Base-by-base conservation (phyloP, 2,888 invertebrate genomes). In the Ditylenchus weischeri region DNA sequence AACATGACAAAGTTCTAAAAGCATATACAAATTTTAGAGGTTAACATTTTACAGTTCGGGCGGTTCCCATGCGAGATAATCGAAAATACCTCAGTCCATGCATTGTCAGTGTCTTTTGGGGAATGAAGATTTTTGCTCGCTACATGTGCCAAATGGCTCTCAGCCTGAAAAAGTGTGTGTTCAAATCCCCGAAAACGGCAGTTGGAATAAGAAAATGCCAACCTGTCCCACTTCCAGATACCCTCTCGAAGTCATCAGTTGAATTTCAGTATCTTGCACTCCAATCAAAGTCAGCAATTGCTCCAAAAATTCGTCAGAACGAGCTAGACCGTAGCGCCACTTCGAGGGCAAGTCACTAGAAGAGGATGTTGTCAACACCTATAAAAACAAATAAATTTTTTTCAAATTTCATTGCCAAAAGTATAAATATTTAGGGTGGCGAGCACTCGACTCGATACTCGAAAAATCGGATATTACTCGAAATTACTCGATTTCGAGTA, bases 91-190 rank as follows among this genome's bases (percentile, higher is more conserved):
- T 80, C 80, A 8, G 78, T 75, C 81, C 81, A 81, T 11, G 81
- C 81, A 64, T 81, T 79, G 66, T 81, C 81, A 7, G 80, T 81
- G 50, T 81, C 81, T 35, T 78, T 69, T 23, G 66, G 69, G 38
- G 74, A 68, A 19, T 72, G 67, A 5, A 72, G 71, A 10, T 74
- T 68, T 57, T 70, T 65, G 49, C 35, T 29, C 5, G 36, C 38
- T 6, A 59, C 59, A 38, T 59, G 59, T 0, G 72, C 65, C 48
- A 77, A 54, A 18, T 54, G 66, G 49, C 36, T 43, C 19, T 66
- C 66, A 43, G 64, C 47, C 62, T 57, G 49, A n/a, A 47, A 47
- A 62, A 47, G 6, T 35, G 35, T 57, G 19, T 19, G 1, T 21
- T 19, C 10, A 19, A 61, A 19, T 61, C 19, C 1, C 43, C n/a